Percentiles rank a stretch among this genome's conserved stretches.
phyloP scores from a whole-genome alignment of 2,888 invertebrate genomes.

The Galerucella nymphaeae region DNA sequence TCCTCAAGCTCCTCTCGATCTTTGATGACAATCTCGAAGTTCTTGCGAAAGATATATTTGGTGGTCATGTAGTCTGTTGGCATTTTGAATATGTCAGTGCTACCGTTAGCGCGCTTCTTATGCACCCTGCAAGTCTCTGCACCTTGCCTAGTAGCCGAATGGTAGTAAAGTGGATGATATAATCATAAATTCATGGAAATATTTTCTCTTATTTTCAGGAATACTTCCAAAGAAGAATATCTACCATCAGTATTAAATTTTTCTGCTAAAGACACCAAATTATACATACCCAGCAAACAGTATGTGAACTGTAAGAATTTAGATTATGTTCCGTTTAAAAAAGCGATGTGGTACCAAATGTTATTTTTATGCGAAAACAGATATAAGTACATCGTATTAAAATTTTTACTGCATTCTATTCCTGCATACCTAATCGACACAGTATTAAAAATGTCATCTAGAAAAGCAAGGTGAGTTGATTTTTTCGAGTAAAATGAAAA shows the following conservation, averaged over 20 bases:
- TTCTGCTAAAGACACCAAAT: constrained; percentile 47
- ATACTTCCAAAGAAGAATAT: constrained; percentile 28
- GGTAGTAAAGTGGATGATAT: no score
- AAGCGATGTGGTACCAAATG: constrained; percentile 51
- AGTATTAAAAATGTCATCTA: constrained; percentile 42
- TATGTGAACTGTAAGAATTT: constrained; percentile 40
- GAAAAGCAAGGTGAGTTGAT: constrained; percentile 46
- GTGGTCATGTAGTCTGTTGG: no score
- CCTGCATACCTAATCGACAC: constrained; percentile 49
- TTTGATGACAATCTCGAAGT: no score
- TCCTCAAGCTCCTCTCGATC: no score
- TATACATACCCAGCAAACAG: constrained; percentile 46
- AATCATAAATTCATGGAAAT: no score
- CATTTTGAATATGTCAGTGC: no score
- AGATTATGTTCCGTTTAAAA: constrained; percentile 48
- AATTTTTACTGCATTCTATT: constrained; percentile 47
- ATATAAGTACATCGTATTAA: constrained; percentile 37
- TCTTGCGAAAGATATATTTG: no score
- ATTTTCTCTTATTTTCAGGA: constrained; percentile 35
- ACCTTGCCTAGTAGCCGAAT: no score
- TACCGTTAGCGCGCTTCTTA: no score
- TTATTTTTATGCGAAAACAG: constrained; percentile 45
- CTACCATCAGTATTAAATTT: constrained; percentile 48
- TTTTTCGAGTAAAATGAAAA: no score
- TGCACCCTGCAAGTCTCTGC: no score